These are phyloP conservation scores for Syngnathus floridae DNA, from an alignment of 2,113 vertebrate species.

Conservation along the genomic window DNA sequence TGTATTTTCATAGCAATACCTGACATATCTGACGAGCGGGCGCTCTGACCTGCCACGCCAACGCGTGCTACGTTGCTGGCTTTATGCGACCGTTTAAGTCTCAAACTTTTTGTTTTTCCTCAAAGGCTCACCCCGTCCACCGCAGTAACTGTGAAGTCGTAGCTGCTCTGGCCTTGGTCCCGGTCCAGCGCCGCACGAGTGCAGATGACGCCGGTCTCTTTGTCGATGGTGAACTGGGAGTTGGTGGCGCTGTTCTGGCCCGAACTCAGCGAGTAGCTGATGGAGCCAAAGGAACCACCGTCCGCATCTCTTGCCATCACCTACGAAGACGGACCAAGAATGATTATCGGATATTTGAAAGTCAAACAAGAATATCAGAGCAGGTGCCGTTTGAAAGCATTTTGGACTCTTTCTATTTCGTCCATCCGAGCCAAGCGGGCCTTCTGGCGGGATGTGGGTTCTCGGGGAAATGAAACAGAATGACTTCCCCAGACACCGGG, in stretches of 20 bases:
- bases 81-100: slow-evolving; percentile 41
- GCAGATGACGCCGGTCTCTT: slow-evolving; percentile 84
- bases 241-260: slow-evolving; percentile 71
- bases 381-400: slow-evolving; percentile 56
- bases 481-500: slow-evolving; percentile 55
- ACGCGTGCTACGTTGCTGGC: slow-evolving; percentile 9
- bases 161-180: slow-evolving; percentile 79
- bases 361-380: slow-evolving; percentile 35
- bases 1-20: slow-evolving; percentile 53
- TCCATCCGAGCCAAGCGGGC: slow-evolving; percentile 57
- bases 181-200: slow-evolving; percentile 79
- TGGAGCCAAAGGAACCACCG: slow-evolving; percentile 79
- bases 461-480: slow-evolving; percentile 36
- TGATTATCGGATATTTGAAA: background rate
- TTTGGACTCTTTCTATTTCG: slow-evolving; percentile 45
- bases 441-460: slow-evolving; percentile 43
- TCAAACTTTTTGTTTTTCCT: slow-evolving; percentile 12
- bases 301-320: slow-evolving; percentile 90
- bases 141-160: slow-evolving; percentile 87
- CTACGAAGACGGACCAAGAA: slow-evolving; percentile 55
- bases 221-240: slow-evolving; percentile 79
- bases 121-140: slow-evolving; percentile 85
- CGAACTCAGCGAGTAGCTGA: slow-evolving; percentile 86
- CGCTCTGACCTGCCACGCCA: background rate
- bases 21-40: slow-evolving; percentile 26